Evolutionary conservation across 1,140 invertebrate species (phyloP).

Genomic region (Caenorhabditis tropicalis): DNA sequence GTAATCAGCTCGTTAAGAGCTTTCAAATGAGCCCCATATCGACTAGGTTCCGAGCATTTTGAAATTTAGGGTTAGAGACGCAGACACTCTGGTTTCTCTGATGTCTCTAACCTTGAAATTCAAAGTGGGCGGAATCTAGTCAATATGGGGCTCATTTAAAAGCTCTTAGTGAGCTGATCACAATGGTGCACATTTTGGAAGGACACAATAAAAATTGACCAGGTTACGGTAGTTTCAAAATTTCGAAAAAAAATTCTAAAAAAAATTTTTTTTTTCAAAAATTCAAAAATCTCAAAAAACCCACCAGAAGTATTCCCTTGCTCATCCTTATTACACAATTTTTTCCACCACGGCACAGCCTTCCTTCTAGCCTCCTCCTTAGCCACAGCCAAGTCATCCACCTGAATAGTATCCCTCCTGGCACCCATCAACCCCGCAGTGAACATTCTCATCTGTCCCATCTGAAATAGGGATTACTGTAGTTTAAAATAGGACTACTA

Average conservation of each 20-base stretch:
- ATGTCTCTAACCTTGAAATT: too few relatives aligned
- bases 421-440: slow-evolving; percentile 57
- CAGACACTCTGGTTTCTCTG: too few relatives aligned
- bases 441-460: slow-evolving; percentile 60
- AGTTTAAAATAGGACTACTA: background rate
- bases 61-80: too few relatives aligned
- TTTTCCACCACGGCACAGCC: slow-evolving; percentile 41
- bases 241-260: background rate
- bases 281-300: background rate
- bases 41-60: too few relatives aligned
- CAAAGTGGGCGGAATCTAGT: too few relatives aligned
- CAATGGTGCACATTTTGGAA: background rate
- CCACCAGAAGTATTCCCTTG: slow-evolving; percentile 45
- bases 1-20: too few relatives aligned
- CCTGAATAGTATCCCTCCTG: slow-evolving; percentile 47
- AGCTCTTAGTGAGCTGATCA: too few relatives aligned
- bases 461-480: slow-evolving; percentile 51
- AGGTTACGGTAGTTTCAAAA: background rate
- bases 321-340: slow-evolving; percentile 30
- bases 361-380: slow-evolving; percentile 4
- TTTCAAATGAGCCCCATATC: too few relatives aligned
- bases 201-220: too few relatives aligned
- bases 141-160: too few relatives aligned
- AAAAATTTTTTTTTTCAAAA: background rate
- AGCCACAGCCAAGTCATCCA: slow-evolving; percentile 9